These are phyloP conservation scores for Ectropis grisescens DNA, from an alignment of 1,140 invertebrate species.

Conservation along the genomic window DNA sequence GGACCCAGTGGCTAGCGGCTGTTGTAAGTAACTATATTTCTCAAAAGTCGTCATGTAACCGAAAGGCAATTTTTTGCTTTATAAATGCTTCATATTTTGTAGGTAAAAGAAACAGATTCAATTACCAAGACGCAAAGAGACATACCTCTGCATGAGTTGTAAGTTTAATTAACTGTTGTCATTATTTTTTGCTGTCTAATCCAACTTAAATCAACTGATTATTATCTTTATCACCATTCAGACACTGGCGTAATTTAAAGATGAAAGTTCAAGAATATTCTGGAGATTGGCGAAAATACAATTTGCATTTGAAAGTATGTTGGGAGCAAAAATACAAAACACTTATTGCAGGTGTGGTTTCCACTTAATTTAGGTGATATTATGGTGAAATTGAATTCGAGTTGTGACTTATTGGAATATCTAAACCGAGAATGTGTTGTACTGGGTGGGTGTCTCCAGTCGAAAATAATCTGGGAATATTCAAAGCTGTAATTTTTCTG, in stretches of 20 bases:
- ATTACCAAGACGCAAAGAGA: not conserved
- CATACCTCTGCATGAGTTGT: constrained; percentile 17
- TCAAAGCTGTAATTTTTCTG: too few species aligned
- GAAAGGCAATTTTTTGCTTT: too few species aligned
- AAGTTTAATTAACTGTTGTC: constrained; percentile 15
- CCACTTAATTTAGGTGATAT: too few species aligned
- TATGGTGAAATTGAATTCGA: too few species aligned
- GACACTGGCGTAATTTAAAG: constrained; percentile 43
- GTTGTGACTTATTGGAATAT: too few species aligned
- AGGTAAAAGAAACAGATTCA: constrained; percentile 2
- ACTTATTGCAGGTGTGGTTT: constrained; percentile 29
- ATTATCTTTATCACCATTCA: too few species aligned
- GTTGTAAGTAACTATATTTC: constrained; percentile 29
- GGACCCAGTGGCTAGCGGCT: constrained; percentile 47
- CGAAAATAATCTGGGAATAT: too few species aligned
- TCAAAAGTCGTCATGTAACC: too few species aligned
- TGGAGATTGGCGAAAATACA: constrained; percentile 43
- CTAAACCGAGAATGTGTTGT: too few species aligned
- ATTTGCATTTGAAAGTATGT: constrained; percentile 30
- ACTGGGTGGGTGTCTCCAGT: too few species aligned
- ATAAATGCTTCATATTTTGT: constrained; percentile 1
- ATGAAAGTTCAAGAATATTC: constrained; percentile 33
- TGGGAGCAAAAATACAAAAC: constrained; percentile 41
- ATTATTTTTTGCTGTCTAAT: too few species aligned
- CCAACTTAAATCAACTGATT: too few species aligned